Evolutionary conservation across 2,888 invertebrate genomes (phyloP), one percentile per base, ranked within the genome.

Genomic region (Archips crataeganus): DNA sequence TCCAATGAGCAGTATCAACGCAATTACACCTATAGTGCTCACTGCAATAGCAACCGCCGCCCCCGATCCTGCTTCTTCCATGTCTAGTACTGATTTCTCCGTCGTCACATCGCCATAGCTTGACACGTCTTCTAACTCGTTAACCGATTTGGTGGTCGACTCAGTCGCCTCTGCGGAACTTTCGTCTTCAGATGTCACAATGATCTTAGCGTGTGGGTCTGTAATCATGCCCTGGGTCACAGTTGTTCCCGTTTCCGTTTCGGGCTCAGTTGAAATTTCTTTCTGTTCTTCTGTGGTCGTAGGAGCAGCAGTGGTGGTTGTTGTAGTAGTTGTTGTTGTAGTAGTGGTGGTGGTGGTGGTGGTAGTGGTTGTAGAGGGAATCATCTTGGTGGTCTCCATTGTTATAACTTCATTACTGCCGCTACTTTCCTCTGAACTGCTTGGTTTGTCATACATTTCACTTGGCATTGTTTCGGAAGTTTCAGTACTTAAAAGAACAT

Each of bases 41-140:
- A 98, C 97, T 8, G 97, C 96, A 75, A 98, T 97, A 13, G 98
- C 98, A 11, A 97, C 97, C 67, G 97, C 96, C 5, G 97, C 97
- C 71, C 97, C 97, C 0, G 96, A 95, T 60, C 95, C 95, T 3
- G 94, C 92, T 51, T 92, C 93, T 8, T 85, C 90, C 80, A 81
- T 88, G 75, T 76, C 85, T 79, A 82, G 87, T 39, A 83, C 87
- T 39, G 87, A 90, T 45, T 85, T 88, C 81, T 88, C 93, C 70
- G 89, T 95, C 5, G 88, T 92, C 82, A 87, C 79, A 36, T 87
- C 91, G 59, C 82, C 90, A 32, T 86, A 90, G 67, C 82, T 89
- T 3, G 87, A 88, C 67, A 87, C 70, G 59, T 91, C 91, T 76
- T 90, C 90, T 54, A 85, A 75, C 62, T 84, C 87, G 79, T 78